Conservation (phyloP, 2,888 invertebrate species). For the Panopea generosa region DNA sequence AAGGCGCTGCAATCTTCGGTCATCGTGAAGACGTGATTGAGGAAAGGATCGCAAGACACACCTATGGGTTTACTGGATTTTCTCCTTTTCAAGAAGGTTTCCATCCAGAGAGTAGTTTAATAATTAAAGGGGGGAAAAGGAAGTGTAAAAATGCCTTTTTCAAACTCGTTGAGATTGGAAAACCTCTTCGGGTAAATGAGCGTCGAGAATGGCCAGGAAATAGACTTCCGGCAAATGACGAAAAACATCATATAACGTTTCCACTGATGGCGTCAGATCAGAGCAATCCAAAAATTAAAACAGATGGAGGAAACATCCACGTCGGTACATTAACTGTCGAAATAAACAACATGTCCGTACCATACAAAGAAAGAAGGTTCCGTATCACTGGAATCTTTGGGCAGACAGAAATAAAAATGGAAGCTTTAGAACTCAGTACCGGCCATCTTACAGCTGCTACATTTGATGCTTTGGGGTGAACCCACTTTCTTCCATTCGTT, state of each 20-base stretch:
- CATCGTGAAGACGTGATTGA: not conserved
- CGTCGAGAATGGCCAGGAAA: not conserved
- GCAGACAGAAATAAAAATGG: conserved; percentile 7
- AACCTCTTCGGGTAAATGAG: conserved; percentile 2
- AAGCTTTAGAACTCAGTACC: conserved; percentile 11
- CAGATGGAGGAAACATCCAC: not conserved
- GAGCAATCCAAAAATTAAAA: not conserved
- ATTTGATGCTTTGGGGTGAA: conserved; percentile 9
- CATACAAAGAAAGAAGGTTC: conserved; percentile 3
- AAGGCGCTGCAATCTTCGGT: conserved; percentile 10
- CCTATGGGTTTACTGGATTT: conserved; percentile 3
- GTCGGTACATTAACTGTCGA: not conserved
- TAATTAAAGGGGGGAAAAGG: not conserved
- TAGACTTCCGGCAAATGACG: not conserved
- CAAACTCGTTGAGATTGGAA: conserved; percentile 2
- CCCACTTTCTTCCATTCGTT: too few species aligned
- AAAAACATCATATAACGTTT: not conserved
- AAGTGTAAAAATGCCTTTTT: not conserved
- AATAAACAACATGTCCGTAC: conserved; percentile 6
- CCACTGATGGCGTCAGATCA: not conserved
- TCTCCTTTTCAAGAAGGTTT: not conserved
- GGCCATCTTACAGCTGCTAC: conserved; percentile 10
- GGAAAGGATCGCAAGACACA: conserved; percentile 5
- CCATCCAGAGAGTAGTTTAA: not conserved
- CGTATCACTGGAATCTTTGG: conserved; percentile 7